Base-by-base conservation (phyloP, 2,113 vertebrate species). In the Laterallus jamaicensis region DNA sequence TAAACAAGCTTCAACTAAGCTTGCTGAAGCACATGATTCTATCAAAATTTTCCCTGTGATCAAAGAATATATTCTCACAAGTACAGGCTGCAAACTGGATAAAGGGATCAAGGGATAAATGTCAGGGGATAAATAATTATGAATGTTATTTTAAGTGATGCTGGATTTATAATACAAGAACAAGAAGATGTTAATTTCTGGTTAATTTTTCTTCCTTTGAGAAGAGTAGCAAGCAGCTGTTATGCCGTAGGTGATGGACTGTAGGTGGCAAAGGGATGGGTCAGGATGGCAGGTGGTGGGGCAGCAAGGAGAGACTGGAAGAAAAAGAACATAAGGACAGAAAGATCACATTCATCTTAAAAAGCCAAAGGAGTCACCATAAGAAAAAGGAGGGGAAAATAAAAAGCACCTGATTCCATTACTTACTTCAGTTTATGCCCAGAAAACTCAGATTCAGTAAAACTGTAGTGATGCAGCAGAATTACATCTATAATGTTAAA, bases 311-410 rank as follows among this genome's bases (percentile, higher is more conserved):
- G 15, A 86, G 9, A 44, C 21, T 26, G 71, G 54, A 91, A 94
- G 62, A 79, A 85, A 94, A 93, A 87, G 32, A 92, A 86, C 56
- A 80, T 73, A 71, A 60, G 40, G 62, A 87, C 44, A 93, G 32
- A 50, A 93, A 95, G 50, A 93, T 66, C 44, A 70, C 20, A 62
- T 60, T 37, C 59, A 71, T 15, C 19, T 56, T 83, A 47, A 81
- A 69, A 80, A 66, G 9, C 3, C 42, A 49, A 84, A 91, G 21
- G 10, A 63, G 6, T 17, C 76, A 4, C 2, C 60, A 92, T 15
- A 62, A 67, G 25, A 75, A 44, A 71, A 78, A 66, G 3, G 56
- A 52, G 40, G 19, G 1, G 0, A 1, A 0, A 1, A 0, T 32
- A 50, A 35, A 80, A 37, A 25, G 1, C 3, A 44, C 6, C 4